These are phyloP conservation scores for Muricea muricata DNA, from an alignment of 92 coral and sea anemone genomes.

Conservation along the genomic window DNA sequence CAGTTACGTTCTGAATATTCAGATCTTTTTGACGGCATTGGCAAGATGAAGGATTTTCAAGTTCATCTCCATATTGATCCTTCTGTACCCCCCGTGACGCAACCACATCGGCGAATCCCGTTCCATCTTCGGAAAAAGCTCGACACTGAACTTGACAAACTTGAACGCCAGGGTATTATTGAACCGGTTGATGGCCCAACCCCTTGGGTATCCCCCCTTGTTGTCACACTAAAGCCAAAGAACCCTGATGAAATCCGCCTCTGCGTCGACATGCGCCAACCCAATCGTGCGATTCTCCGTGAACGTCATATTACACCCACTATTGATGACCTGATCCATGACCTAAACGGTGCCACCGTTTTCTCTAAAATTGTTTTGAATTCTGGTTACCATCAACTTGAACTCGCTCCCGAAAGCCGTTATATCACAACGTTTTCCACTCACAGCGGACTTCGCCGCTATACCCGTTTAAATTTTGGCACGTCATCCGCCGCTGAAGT, in stretches of 20 bases:
- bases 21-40: neutral
- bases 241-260: neutral
- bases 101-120: neutral
- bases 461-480: too few species aligned
- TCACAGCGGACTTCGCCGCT: too few species aligned
- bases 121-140: neutral
- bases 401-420: too few species aligned
- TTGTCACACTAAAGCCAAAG: neutral
- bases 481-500: too few species aligned
- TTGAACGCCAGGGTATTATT: neutral
- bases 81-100: neutral
- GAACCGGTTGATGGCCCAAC: conserved; percentile 14
- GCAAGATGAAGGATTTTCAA: neutral
- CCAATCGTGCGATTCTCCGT: neutral
- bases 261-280: neutral
- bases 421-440: too few species aligned
- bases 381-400: too few species aligned
- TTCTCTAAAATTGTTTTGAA: neutral
- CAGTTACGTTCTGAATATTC: neutral
- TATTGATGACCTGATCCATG: neutral
- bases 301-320: neutral
- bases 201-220: conserved; percentile 4
- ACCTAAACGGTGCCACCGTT: neutral
- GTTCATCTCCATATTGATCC: neutral
- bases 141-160: neutral